A percentile compares a stretch with the other conserved stretches of the same genome.
Conservation (phyloP, 2,888 invertebrate species). For the Tholera decimalis region DNA sequence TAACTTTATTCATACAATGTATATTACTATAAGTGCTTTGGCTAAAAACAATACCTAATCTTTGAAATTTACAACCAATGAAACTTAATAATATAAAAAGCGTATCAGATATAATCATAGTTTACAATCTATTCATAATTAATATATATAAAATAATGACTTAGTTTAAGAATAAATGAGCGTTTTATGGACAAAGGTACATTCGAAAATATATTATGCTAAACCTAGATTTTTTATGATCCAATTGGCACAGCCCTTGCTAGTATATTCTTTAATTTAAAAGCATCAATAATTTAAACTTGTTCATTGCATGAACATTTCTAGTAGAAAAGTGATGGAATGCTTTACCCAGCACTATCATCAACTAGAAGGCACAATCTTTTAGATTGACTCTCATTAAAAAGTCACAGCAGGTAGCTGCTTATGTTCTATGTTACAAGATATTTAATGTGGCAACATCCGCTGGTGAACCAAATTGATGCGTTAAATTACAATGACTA, state of each 20-base stretch:
- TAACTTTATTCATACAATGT: constrained; percentile 17
- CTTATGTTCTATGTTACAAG: constrained; percentile 29
- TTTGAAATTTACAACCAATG: constrained; percentile 26
- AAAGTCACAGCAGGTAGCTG: constrained; percentile 43
- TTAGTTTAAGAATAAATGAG: constrained; percentile 60
- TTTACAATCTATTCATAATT: constrained; percentile 15
- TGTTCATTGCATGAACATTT: constrained; percentile 56
- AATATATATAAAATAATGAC: constrained; percentile 47
- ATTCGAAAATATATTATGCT: constrained; percentile 49
- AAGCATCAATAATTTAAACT: constrained; percentile 29
- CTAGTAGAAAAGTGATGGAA: constrained; percentile 42
- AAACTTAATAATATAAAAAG: constrained; percentile 40
- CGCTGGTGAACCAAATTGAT: constrained; percentile 22
- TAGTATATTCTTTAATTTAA: constrained; percentile 34
- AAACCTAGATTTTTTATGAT: constrained; percentile 41
- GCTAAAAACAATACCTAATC: constrained; percentile 21
- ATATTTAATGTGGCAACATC: constrained; percentile 30
- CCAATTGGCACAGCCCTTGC: constrained; percentile 59
- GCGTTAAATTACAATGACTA: constrained; percentile 54
- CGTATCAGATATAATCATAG: constrained; percentile 35
- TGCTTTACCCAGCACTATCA: constrained; percentile 8
- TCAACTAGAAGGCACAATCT: constrained; percentile 74
- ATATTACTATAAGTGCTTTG: constrained; percentile 25
- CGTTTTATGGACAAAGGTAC: constrained; percentile 61
- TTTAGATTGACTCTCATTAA: constrained; percentile 68